These are phyloP conservation scores for Etheostoma perlongum DNA, from an alignment of 2,797 vertebrate genomes.

Conservation along the genomic window DNA sequence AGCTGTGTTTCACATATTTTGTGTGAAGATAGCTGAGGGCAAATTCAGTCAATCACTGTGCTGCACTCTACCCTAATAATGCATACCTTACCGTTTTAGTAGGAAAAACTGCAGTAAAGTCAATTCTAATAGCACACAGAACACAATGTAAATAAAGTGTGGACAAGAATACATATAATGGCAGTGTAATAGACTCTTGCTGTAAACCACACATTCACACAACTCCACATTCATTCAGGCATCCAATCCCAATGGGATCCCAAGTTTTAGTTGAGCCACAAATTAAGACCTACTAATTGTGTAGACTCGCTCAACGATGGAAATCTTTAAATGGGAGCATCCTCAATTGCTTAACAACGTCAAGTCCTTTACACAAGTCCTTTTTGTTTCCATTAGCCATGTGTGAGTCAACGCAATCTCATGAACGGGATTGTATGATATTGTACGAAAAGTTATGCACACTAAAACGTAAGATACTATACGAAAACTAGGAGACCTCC, in stretches of 20 bases:
- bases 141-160: neutral
- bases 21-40: conserved; percentile 6
- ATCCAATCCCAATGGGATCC: conserved; percentile 38
- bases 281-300: conserved; percentile 30
- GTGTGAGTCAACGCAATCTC: neutral
- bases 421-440: no score
- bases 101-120: neutral
- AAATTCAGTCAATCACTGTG: conserved; percentile 10
- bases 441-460: no score
- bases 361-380: conserved; percentile 2
- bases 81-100: neutral
- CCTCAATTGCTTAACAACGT: neutral
- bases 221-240: conserved; percentile 27
- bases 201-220: conserved; percentile 40
- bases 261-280: conserved; percentile 39
- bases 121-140: neutral
- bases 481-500: no score
- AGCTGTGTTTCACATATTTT: conserved; percentile 6
- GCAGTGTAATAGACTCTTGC: conserved; percentile 10
- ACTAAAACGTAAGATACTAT: no score
- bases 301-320: conserved; percentile 1
- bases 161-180: neutral
- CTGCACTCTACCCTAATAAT: neutral
- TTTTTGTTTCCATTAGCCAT: neutral
- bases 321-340: conserved; percentile 17